A percentile compares a stretch with the other conserved stretches of the same genome.
Conservation (phyloP, 2,888 invertebrate genomes). For the Caenorhabditis japonica region DNA sequence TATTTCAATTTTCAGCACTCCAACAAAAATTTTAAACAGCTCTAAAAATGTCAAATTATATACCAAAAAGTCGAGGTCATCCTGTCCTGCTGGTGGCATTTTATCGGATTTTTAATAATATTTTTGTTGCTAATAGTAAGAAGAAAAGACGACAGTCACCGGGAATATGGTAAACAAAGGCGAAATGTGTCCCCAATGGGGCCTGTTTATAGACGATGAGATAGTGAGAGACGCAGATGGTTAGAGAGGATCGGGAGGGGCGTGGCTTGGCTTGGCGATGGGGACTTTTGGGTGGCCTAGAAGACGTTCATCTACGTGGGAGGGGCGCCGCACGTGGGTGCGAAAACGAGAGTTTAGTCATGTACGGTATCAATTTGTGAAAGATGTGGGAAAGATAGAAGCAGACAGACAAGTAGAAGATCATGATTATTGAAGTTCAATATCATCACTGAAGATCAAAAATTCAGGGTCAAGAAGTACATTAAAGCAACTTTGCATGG, state of each 20-base stretch:
- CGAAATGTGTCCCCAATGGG: slow-evolving; percentile 30
- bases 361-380: slow-evolving; percentile 1
- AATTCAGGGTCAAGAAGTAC: too few relatives aligned
- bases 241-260: slow-evolving; percentile 14
- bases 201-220: slow-evolving; percentile 28
- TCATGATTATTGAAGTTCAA: too few relatives aligned
- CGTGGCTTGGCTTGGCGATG: slow-evolving; percentile 7
- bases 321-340: slow-evolving; percentile 39
- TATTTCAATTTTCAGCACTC: too few relatives aligned
- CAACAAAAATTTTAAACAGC: too few relatives aligned
- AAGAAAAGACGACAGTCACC: slow-evolving; percentile 19
- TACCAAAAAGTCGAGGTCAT: slow-evolving; percentile 52
- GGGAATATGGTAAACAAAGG: slow-evolving; percentile 32
- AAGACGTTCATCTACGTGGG: slow-evolving; percentile 39
- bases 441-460: too few relatives aligned
- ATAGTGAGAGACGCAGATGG: slow-evolving; percentile 19
- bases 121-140: background rate
- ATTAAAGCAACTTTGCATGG: too few relatives aligned
- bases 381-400: background rate
- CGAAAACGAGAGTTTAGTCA: slow-evolving; percentile 18
- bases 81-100: slow-evolving; percentile 52
- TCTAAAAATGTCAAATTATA: too few relatives aligned
- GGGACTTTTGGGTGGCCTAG: slow-evolving; percentile 12
- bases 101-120: too few relatives aligned
- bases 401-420: background rate